These are phyloP conservation scores for Trogon melanurus DNA, from an alignment of 2,113 vertebrate species.

Conservation along the genomic window DNA sequence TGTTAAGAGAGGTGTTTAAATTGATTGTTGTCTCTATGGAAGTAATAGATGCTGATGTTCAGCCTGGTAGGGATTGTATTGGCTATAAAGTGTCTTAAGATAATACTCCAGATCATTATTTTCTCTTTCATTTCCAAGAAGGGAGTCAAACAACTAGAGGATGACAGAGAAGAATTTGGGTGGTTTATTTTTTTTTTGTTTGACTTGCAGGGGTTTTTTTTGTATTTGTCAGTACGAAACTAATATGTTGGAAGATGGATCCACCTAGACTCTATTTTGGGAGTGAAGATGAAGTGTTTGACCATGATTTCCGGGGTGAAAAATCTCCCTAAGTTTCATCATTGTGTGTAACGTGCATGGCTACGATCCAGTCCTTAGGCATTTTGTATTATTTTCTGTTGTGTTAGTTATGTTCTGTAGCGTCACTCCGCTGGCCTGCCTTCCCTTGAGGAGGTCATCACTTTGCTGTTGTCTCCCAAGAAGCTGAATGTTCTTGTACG, in stretches of 20 bases:
- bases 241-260: not conserved
- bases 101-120: not conserved
- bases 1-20: not conserved
- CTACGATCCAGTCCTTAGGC: not conserved
- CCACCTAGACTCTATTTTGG: not conserved
- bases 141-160: not conserved
- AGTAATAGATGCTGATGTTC: not conserved
- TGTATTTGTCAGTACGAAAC: fast-evolving
- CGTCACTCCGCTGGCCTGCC: not conserved
- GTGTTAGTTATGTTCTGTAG: not conserved
- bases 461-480: not conserved
- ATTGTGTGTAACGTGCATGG: too few relatives aligned
- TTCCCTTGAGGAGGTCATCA: not conserved
- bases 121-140: not conserved
- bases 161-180: fast-evolving
- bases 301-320: not conserved
- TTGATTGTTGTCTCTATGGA: not conserved
- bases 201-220: not conserved
- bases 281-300: not conserved
- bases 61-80: not conserved
- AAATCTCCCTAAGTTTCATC: not conserved
- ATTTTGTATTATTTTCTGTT: not conserved
- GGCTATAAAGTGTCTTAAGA: not conserved
- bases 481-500: fast-evolving
- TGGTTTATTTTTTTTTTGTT: fast-evolving